These are phyloP conservation scores for Microtus richardsoni DNA, from an alignment of 2,113 vertebrate species.

Conservation along the genomic window DNA sequence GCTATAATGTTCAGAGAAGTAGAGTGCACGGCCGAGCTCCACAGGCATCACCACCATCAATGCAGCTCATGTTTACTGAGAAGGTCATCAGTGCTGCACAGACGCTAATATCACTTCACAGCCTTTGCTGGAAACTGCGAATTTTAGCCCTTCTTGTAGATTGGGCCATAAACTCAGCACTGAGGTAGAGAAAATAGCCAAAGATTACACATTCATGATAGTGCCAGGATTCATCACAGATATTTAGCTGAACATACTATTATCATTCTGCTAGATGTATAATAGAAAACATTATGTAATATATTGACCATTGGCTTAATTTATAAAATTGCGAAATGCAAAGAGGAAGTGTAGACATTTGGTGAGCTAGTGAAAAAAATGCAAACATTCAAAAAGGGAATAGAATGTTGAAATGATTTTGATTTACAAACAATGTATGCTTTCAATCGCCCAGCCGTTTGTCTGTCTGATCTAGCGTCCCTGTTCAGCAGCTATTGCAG, in stretches of 20 bases:
- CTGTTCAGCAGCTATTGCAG: background rate
- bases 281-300: background rate
- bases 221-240: background rate
- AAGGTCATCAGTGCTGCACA: background rate
- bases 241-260: background rate
- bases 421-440: background rate
- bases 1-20: background rate
- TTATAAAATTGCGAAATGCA: background rate
- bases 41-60: background rate
- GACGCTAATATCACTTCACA: background rate
- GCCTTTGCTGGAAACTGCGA: background rate
- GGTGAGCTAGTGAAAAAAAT: background rate
- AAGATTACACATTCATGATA: background rate
- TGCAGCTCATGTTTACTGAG: background rate
- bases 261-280: background rate
- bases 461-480: slow-evolving; percentile 22
- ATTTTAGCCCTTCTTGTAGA: slow-evolving; percentile 38
- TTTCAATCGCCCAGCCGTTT: background rate
- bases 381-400: background rate
- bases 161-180: background rate
- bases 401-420: slow-evolving; percentile 19
- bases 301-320: background rate
- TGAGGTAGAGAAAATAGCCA: background rate
- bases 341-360: background rate
- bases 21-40: background rate